Conservation (phyloP, 2,888 invertebrate genomes). For the Chorisops tibialis region DNA sequence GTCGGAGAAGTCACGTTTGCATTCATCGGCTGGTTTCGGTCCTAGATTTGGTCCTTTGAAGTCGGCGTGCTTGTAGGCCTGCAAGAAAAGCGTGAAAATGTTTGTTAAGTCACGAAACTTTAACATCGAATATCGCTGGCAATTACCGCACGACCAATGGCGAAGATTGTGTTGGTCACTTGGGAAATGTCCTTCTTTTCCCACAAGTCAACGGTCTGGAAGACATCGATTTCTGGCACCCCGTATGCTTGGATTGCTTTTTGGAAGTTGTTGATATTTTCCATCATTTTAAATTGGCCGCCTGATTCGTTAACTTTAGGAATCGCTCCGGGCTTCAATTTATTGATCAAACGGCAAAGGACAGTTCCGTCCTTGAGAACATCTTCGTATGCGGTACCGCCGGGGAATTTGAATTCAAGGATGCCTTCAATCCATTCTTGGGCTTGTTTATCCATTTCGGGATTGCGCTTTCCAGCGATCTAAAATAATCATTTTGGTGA, state of each 20-base stretch:
- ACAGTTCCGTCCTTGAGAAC: conserved; percentile 88
- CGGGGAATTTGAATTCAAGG: conserved; percentile 83
- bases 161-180: conserved; percentile 81
- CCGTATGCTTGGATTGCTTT: conserved; percentile 83
- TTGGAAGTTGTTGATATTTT: conserved; percentile 94
- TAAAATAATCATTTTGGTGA: conserved; percentile 47
- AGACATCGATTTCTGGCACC: conserved; percentile 85
- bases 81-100: conserved; percentile 33
- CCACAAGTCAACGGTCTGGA: conserved; percentile 96
- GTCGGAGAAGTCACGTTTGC: conserved; percentile 91
- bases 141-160: conserved; percentile 78
- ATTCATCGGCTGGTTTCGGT: conserved; percentile 90
- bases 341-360: conserved; percentile 93
- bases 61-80: conserved; percentile 83
- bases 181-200: conserved; percentile 89
- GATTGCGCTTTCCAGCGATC: conserved; percentile 81
- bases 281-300: conserved; percentile 99
- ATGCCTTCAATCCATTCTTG: conserved; percentile 90
- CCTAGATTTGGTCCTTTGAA: conserved; percentile 87
- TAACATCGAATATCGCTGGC: not conserved
- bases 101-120: not conserved
- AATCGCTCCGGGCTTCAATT: conserved; percentile 81
- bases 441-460: conserved; percentile 79
- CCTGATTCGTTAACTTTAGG: conserved; percentile 89
- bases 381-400: conserved; percentile 78